Evolutionary conservation across 2,113 vertebrate species (phyloP).

Genomic region (Lepus timidus): DNA sequence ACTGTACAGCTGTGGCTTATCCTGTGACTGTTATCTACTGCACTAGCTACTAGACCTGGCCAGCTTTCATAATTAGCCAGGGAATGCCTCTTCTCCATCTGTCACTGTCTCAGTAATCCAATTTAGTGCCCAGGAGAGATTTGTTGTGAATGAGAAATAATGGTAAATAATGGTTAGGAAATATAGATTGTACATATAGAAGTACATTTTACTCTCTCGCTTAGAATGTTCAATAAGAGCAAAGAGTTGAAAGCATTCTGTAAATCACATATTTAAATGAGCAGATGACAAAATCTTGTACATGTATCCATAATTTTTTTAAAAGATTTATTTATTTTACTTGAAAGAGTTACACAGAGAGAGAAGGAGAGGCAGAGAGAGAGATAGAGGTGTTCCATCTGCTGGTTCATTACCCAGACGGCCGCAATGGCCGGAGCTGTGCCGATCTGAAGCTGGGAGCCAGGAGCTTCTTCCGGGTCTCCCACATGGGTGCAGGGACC

Average conservation of each 20-base stretch:
- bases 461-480: no score
- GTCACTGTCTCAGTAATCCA: not conserved
- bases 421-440: no score
- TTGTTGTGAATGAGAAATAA: slow-evolving; percentile 7
- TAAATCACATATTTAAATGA: not conserved
- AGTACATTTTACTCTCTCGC: not conserved
- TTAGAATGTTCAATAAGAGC: not conserved
- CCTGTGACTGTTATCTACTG: not conserved
- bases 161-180: not conserved
- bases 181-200: not conserved
- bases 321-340: no score
- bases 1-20: not conserved
- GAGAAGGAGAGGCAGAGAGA: no score
- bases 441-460: no score
- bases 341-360: no score
- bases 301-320: no score
- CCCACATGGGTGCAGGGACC: no score
- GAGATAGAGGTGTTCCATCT: no score
- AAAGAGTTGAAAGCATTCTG: not conserved
- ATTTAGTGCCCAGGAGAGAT: not conserved
- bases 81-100: not conserved
- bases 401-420: no score
- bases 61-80: not conserved
- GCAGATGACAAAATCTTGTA: not conserved
- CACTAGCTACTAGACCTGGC: not conserved